Percentiles rank a stretch among this genome's conserved stretches.
These are phyloP conservation scores for Drosophila oshimai DNA, from an alignment of 1,140 invertebrate species.

Conservation along the genomic window DNA sequence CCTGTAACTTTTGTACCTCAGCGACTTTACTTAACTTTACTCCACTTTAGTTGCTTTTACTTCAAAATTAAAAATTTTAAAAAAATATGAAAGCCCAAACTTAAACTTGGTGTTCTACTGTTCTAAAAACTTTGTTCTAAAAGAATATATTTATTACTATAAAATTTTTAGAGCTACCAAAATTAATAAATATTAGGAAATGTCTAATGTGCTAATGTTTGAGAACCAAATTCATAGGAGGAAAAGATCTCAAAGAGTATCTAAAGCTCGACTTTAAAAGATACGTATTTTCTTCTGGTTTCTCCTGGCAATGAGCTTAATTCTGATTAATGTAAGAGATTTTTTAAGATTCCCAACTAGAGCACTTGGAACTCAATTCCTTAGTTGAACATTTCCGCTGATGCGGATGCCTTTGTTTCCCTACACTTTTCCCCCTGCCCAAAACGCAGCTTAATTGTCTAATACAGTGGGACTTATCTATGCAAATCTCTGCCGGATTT, in stretches of 20 bases:
- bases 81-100: too few relatives aligned
- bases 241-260: neutral
- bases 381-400: slow-evolving; percentile 40
- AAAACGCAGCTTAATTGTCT: slow-evolving; percentile 51
- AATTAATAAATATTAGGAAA: too few relatives aligned
- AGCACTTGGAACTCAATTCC: slow-evolving; percentile 23
- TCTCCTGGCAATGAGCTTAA: slow-evolving; percentile 33
- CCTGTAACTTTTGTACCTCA: neutral
- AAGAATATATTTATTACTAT: too few relatives aligned
- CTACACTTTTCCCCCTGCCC: neutral
- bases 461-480: slow-evolving; percentile 7
- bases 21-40: too few relatives aligned
- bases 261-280: too few relatives aligned
- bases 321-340: slow-evolving; percentile 52
- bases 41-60: too few relatives aligned
- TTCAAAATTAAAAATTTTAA: too few relatives aligned
- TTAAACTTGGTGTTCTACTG: too few relatives aligned
- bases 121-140: too few relatives aligned
- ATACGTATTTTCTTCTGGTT: neutral
- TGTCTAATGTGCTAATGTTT: too few relatives aligned
- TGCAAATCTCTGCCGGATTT: slow-evolving; percentile 19
- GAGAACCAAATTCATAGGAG: too few relatives aligned
- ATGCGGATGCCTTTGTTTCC: neutral
- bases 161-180: neutral
- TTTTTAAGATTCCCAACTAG: slow-evolving; percentile 32